phyloP scores from a whole-genome alignment of 2,888 invertebrate genomes.

The Hololepta plana region DNA sequence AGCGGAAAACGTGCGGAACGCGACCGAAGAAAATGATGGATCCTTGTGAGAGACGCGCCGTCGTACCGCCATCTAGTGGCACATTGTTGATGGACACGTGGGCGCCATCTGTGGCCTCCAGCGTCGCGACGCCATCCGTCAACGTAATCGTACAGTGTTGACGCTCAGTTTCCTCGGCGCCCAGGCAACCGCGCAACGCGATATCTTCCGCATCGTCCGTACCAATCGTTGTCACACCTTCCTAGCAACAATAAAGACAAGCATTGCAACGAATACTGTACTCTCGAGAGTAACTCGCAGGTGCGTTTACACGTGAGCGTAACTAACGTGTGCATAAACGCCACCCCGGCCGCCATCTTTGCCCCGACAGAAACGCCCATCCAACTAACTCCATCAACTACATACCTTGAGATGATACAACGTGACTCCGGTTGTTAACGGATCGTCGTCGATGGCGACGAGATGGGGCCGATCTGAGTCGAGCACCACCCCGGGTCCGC shows the following conservation, averaged over 20 bases:
- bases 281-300: too few species aligned
- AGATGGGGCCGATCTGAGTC: constrained; percentile 86
- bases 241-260: too few species aligned
- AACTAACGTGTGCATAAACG: too few species aligned
- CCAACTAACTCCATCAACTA: too few species aligned
- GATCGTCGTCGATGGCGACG: constrained; percentile 79
- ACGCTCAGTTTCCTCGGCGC: constrained; percentile 60
- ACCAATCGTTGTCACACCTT: constrained; percentile 74
- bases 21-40: constrained; percentile 45
- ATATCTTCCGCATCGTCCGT: constrained; percentile 65
- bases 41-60: constrained; percentile 61
- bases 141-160: constrained; percentile 63
- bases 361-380: too few species aligned
- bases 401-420: constrained; percentile 69
- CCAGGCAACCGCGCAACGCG: constrained; percentile 20
- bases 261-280: constrained; percentile 8
- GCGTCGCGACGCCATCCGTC: constrained; percentile 50
- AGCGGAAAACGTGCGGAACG: constrained; percentile 40
- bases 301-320: too few species aligned
- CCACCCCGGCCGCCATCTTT: too few species aligned
- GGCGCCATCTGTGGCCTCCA: constrained; percentile 52
- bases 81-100: constrained; percentile 73
- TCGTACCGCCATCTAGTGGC: constrained; percentile 48
- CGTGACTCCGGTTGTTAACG: constrained; percentile 78
- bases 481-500: constrained; percentile 72